Conservation (phyloP, 2,113 vertebrate genomes). For the Albula goreensis region DNA sequence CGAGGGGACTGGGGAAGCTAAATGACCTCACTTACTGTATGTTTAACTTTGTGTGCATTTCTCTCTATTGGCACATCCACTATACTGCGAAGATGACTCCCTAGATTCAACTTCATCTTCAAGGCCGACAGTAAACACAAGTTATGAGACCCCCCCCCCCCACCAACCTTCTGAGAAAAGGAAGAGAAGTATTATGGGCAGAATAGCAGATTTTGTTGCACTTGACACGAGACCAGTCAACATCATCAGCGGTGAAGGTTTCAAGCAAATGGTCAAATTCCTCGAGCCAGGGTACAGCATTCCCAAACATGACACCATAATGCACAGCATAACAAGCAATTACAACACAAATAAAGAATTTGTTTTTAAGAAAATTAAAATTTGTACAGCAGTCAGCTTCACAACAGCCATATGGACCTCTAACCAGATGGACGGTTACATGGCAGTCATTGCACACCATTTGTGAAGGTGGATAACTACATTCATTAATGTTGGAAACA, state of each 20-base stretch:
- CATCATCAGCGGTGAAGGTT: not conserved
- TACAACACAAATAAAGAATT: not conserved
- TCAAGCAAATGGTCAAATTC: not conserved
- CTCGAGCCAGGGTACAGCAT: not conserved
- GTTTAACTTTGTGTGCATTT: too few relatives aligned
- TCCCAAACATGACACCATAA: not conserved
- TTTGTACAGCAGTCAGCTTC: constrained; percentile 6
- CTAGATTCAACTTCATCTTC: too few relatives aligned
- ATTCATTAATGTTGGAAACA: constrained; percentile 6
- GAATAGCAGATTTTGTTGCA: too few relatives aligned
- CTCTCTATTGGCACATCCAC: too few relatives aligned
- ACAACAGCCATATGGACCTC: constrained; percentile 21
- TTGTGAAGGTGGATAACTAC: not conserved
- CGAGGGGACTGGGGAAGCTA: too few relatives aligned
- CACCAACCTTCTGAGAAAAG: too few relatives aligned
- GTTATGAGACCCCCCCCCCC: too few relatives aligned
- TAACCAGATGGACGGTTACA: constrained; percentile 24
- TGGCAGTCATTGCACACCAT: constrained; percentile 29
- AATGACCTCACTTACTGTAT: too few relatives aligned
- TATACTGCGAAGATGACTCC: too few relatives aligned
- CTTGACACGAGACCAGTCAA: not conserved
- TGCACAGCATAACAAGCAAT: constrained; percentile 1
- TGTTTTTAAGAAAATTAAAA: constrained; percentile 14
- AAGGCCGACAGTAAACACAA: too few relatives aligned
- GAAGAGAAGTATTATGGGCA: too few relatives aligned